A percentile compares a stretch with the other conserved stretches of the same genome.
phyloP scores from a whole-genome alignment of 2,888 invertebrate genomes.

The Nymphalis urticae region DNA sequence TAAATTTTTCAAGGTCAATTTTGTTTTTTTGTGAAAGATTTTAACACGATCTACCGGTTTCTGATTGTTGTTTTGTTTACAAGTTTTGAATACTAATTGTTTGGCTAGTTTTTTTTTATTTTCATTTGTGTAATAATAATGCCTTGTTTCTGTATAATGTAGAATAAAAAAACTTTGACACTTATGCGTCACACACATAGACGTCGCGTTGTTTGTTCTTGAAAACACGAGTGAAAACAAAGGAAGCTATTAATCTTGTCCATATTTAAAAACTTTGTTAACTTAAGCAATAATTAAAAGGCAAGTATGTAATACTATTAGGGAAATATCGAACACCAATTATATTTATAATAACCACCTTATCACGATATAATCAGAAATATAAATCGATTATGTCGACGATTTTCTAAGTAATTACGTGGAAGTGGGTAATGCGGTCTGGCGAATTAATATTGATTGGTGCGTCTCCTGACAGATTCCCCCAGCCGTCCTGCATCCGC shows the following conservation, averaged over 20 bases:
- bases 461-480: conserved; percentile 61
- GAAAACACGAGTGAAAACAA: background rate
- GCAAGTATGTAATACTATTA: too few species aligned
- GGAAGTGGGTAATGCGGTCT: conserved; percentile 33
- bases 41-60: conserved; percentile 44
- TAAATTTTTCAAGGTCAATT: conserved; percentile 12
- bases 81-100: background rate
- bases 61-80: conserved; percentile 23
- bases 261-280: background rate
- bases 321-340: too few species aligned
- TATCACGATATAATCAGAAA: background rate
- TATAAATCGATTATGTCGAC: background rate
- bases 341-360: background rate
- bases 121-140: background rate
- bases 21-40: conserved; percentile 21
- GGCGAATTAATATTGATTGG: conserved; percentile 61
- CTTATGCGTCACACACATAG: conserved; percentile 1
- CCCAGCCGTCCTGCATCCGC: conserved; percentile 57
- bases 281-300: too few species aligned
- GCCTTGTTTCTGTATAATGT: background rate
- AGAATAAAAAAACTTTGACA: background rate
- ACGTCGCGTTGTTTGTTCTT: background rate
- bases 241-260: conserved; percentile 18
- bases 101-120: background rate
- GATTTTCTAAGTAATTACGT: conserved; percentile 25